A percentile compares a stretch with the other conserved stretches of the same genome.
Evolutionary conservation across 2,888 invertebrate species (phyloP).

Genomic region (Lymantria dispar): DNA sequence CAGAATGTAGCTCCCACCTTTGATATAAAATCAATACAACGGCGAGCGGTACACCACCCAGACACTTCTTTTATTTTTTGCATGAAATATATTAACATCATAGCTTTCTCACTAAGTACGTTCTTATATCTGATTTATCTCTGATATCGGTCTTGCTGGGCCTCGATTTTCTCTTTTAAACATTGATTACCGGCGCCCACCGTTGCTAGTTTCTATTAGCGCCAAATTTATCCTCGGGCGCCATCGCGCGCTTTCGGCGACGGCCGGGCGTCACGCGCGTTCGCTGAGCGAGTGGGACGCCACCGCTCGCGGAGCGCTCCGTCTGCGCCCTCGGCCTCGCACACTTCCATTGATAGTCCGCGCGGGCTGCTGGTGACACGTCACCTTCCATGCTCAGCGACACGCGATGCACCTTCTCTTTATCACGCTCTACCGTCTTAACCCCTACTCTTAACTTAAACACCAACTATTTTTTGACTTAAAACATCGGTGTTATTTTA

Average conservation of each 20-base stretch:
- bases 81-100: slow-evolving; percentile 11
- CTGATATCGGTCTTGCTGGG: slow-evolving; percentile 47
- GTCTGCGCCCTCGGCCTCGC: slow-evolving; percentile 43
- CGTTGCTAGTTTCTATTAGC: slow-evolving; percentile 69
- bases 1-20: slow-evolving; percentile 30
- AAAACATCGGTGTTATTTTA: slow-evolving; percentile 29
- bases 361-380: slow-evolving; percentile 69
- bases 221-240: slow-evolving; percentile 79
- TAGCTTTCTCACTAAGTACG: slow-evolving; percentile 13
- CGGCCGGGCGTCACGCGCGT: slow-evolving; percentile 37
- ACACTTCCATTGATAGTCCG: slow-evolving; percentile 70
- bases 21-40: slow-evolving; percentile 31
- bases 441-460: slow-evolving; percentile 45
- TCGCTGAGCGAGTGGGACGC: slow-evolving; percentile 60
- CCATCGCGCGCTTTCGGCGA: slow-evolving; percentile 61
- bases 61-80: slow-evolving; percentile 15
- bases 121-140: slow-evolving; percentile 24
- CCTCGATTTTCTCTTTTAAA: slow-evolving; percentile 66
- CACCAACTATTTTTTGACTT: slow-evolving; percentile 59
- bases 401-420: slow-evolving; percentile 53
- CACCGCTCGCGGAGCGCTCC: slow-evolving; percentile 38
- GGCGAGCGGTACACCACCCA: slow-evolving; percentile 14
- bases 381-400: slow-evolving; percentile 49
- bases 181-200: slow-evolving; percentile 77
- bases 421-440: slow-evolving; percentile 37